phyloP scores from a whole-genome alignment of 2,113 vertebrate genomes.

The Lichenostomus cassidix region DNA sequence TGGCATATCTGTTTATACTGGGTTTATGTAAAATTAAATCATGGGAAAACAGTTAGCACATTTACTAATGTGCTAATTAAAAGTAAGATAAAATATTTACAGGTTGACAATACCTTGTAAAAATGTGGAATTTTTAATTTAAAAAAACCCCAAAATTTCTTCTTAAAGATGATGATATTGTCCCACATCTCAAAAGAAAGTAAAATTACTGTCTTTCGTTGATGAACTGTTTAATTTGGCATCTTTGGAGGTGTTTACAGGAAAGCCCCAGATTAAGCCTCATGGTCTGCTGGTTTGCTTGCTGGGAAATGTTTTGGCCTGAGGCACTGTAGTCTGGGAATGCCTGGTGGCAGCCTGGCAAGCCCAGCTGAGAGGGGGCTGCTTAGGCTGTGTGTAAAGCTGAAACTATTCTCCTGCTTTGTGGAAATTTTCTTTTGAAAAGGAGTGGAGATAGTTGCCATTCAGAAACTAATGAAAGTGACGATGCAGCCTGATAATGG shows the following conservation, averaged over 20 bases:
- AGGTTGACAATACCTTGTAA: not conserved
- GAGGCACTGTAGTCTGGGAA: fast-evolving
- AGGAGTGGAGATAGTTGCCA: not conserved
- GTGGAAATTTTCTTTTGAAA: not conserved
- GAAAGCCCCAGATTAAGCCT: not conserved
- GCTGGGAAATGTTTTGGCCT: not conserved
- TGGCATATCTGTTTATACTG: not conserved
- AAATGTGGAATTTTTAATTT: not conserved
- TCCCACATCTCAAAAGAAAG: not conserved
- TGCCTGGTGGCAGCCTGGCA: not conserved
- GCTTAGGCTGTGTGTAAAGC: not conserved
- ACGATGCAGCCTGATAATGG: not conserved
- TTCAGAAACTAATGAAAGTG: not conserved
- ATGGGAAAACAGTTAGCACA: not conserved
- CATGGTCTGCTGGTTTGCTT: not conserved
- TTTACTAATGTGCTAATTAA: not conserved
- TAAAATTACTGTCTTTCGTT: not conserved
- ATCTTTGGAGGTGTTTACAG: not conserved
- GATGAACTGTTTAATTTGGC: not conserved
- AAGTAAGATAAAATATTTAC: not conserved
- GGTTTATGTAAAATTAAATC: not conserved
- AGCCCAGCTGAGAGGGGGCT: not conserved
- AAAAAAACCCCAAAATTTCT: not conserved
- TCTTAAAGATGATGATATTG: not conserved
- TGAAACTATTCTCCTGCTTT: not conserved